Evolutionary conservation across 1,140 invertebrate genomes (phyloP), one percentile per base, ranked within the genome.

Genomic region (Trichomalopsis sarcophagae): DNA sequence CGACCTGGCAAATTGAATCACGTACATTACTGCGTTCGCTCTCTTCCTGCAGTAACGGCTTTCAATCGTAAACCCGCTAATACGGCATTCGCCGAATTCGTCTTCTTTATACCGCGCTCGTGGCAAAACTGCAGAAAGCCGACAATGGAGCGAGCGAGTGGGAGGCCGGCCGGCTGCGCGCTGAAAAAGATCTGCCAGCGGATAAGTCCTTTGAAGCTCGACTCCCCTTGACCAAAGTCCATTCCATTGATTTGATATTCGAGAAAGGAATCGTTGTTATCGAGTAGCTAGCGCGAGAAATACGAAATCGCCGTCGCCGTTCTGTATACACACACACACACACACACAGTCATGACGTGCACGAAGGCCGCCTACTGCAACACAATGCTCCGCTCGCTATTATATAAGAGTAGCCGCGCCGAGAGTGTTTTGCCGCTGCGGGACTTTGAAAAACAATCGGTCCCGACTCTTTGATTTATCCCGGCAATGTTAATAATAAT

Each of bases 161-260:
- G 30, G 2, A n/a, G 21, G 33, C 33, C 13, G 21, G 33, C 33
- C 13, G 11, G 33, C 27, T 33, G 27, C 23, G 0, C 36, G 23
- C 27, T 84, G 76, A 68, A 84, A 84, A 84, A 84, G 83, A 84
- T 84, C 77, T 17, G 33, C 40, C 14, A 36, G 27, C 62, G 55
- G 73, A 81, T 81, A 76, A 77, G 23, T 44, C 76, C 55, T 85
- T 85, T 81, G 73, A 85, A 81, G 73, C 79, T 33, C n/a, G 40
- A 30, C 13, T 62, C 44, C 55, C 40, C 73, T 85, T 77, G 73
- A 73, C 55, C 78, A 74, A 27, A 71, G 74, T 77, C 79, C 84
- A 81, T 75, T 85, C 47, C 77, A 50, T 85, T 81, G 84, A 85
- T 85, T 81, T 81, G 71, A 84, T 75, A 75, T 84, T 62, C 69